Evolutionary conservation across 2,113 vertebrate species (phyloP), one percentile per base, ranked within the genome.

Genomic region (Phrynosoma platyrhinos): DNA sequence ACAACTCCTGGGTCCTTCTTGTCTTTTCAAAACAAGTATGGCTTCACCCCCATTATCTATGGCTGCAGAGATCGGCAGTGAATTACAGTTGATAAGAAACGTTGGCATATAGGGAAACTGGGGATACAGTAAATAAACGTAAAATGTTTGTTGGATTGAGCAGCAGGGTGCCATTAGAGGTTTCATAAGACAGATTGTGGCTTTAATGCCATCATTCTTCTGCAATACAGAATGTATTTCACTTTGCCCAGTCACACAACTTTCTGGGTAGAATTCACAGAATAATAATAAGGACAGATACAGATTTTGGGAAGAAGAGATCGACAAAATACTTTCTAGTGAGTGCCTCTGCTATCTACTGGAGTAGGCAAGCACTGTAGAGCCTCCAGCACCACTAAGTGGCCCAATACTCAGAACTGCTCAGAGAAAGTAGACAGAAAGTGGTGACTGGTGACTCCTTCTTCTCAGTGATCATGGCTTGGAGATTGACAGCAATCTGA

Each of bases 71-170:
- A 94, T 87, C 88, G 88, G 91, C 92, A 93, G 92, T 94, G 93
- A 95, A 90, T 93, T 80, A 84, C 91, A 92, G 88, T 93, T 94
- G 94, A 95, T 94, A 96, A 94, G 91, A 89, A 92, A 92, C 94
- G 90, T 72, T 91, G 91, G 94, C 55, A 92, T 95, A 94, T 95
- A 95, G 93, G 66, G 25, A 87, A 87, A 87, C 89, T 92, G 87
- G 91, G 85, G 92, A 94, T 91, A 87, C 91, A 87, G 91, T 92
- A 96, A 95, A 93, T 95, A 92, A 81, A 95, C 93, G 93, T 92
- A 95, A 94, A 96, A 93, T 90, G 94, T 92, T 95, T 94, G 95
- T 94, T 94, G 95, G 94, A 94, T 94, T 90, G 95, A 94, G 87
- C 94, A 94, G 92, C 92, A 86, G 94, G 92, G 91, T 93, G 91